phyloP scores from a whole-genome alignment of 1,140 invertebrate species.

The Apis laboriosa region DNA sequence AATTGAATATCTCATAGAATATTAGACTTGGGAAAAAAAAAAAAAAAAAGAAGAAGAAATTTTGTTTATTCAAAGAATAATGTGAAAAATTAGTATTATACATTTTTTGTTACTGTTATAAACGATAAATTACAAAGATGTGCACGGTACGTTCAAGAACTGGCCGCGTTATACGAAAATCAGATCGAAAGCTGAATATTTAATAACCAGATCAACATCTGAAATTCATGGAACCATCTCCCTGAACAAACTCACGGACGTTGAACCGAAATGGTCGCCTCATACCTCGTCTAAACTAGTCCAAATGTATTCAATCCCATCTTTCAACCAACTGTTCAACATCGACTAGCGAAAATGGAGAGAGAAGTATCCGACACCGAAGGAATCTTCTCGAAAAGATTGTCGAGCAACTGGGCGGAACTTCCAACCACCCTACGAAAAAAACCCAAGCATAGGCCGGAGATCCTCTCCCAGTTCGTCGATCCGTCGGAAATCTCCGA shows the following conservation, averaged over 20 bases:
- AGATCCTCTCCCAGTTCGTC: slow-evolving; percentile 78
- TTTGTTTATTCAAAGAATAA: too few relatives aligned
- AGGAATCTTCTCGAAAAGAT: slow-evolving; percentile 74
- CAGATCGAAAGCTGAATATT: background rate
- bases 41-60: too few relatives aligned
- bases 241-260: background rate
- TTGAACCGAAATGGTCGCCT: background rate
- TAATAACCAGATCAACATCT: background rate
- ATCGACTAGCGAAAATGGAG: slow-evolving; percentile 69
- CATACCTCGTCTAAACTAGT: background rate
- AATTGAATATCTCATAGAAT: too few relatives aligned
- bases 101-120: background rate
- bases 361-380: slow-evolving; percentile 78
- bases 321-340: background rate
- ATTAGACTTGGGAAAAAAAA: too few relatives aligned
- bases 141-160: slow-evolving; percentile 32
- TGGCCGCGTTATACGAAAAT: background rate
- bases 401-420: slow-evolving; percentile 78
- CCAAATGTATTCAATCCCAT: background rate
- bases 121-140: background rate
- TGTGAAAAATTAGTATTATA: too few relatives aligned
- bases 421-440: slow-evolving; percentile 78
- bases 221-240: background rate
- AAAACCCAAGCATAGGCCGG: slow-evolving; percentile 76
- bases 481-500: slow-evolving; percentile 75